phyloP scores from a whole-genome alignment of 2,113 vertebrate species.

The Cyanistes caeruleus region DNA sequence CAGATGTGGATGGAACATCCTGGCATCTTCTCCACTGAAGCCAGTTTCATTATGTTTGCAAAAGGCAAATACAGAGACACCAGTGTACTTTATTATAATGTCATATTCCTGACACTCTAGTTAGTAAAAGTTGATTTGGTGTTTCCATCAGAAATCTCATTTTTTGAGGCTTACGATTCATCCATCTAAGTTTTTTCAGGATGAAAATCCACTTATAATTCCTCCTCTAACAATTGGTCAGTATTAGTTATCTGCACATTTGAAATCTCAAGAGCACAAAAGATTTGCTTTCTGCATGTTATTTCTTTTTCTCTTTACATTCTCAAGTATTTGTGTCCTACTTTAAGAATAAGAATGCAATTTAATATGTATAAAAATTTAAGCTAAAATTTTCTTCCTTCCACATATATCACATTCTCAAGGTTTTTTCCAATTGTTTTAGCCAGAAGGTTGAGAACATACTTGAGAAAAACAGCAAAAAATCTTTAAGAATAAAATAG shows the following conservation, averaged over 20 bases:
- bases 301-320: not conserved
- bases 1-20: not conserved
- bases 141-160: constrained; percentile 57
- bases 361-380: not conserved
- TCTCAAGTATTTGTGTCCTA: not conserved
- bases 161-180: constrained; percentile 49
- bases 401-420: not conserved
- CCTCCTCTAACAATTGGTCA: not conserved
- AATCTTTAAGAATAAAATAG: not conserved
- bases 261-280: not conserved
- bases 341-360: not conserved
- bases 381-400: not conserved
- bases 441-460: not conserved
- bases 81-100: constrained; percentile 39
- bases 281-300: not conserved
- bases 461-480: not conserved
- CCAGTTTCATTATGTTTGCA: constrained; percentile 36
- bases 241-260: not conserved
- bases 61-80: constrained; percentile 40
- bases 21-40: not conserved
- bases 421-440: not conserved
- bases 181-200: not conserved
- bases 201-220: not conserved
- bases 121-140: constrained; percentile 53
- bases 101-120: constrained; percentile 23